A percentile compares a stretch with the other conserved stretches of the same genome.
These are phyloP conservation scores for Hydraecia micacea DNA, from an alignment of 2,888 invertebrate species.

Conservation along the genomic window DNA sequence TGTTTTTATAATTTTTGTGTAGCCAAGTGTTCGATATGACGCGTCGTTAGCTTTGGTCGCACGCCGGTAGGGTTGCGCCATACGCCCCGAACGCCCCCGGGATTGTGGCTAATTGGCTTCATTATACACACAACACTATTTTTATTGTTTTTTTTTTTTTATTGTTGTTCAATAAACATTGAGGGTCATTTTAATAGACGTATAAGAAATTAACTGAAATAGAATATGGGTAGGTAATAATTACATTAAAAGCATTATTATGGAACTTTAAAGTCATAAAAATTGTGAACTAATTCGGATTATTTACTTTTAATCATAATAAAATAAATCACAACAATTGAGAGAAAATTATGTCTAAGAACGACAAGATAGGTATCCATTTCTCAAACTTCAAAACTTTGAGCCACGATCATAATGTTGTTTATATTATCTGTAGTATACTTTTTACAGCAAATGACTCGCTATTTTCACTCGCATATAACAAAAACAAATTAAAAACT, in stretches of 20 bases:
- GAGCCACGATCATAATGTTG: too few relatives aligned
- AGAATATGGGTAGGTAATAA: not conserved
- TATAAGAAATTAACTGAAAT: not conserved
- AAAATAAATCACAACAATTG: not conserved
- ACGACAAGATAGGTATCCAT: not conserved
- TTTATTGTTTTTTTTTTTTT: conserved; percentile 25
- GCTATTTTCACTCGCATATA: not conserved
- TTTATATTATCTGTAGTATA: not conserved
- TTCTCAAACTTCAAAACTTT: not conserved
- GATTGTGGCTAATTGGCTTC: conserved; percentile 62
- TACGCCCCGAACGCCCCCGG: conserved; percentile 60
- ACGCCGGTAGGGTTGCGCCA: conserved; percentile 81
- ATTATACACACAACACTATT: conserved; percentile 43
- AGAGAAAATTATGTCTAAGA: not conserved
- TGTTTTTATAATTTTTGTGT: conserved; percentile 49
- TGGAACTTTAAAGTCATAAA: too few relatives aligned
- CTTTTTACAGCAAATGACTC: not conserved
- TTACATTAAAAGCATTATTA: not conserved
- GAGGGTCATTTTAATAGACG: not conserved
- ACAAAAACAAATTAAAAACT: conserved; percentile 11
- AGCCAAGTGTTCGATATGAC: conserved; percentile 72
- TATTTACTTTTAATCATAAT: not conserved
- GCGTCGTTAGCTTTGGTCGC: conserved; percentile 80
- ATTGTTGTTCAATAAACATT: conserved; percentile 9
- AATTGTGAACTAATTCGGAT: too few relatives aligned